Evolutionary conservation across 1,140 invertebrate genomes (phyloP), one percentile per base, ranked within the genome.

Genomic region (Leguminivora glycinivorella): DNA sequence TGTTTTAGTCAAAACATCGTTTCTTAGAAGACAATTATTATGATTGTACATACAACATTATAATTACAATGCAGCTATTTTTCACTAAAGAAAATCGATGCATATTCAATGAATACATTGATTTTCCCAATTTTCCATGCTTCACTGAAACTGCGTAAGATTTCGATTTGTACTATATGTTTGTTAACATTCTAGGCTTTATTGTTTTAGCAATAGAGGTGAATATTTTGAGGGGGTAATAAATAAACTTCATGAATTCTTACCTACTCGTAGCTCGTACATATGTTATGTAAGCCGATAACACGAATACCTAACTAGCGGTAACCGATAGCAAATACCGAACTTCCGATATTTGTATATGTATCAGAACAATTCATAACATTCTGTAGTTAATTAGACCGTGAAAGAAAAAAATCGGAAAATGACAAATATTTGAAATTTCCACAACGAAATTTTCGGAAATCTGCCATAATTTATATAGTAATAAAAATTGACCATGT

Each of bases 91-190:
- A 63, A 63, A 29, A 17, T 1, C 26, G 26, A 63, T 63, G 25
- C 3, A 31, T 17, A 63, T 63, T 63, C 14, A 52, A 52, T 22
- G 43, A 52, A 52, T 52, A 2, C 43, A 52, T 19, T 7, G 47
- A 52, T 52, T 63, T 63, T 63, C 5, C 58, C 4, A 29, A 22
- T 52, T 63, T 63, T 63, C n/a, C 58, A 63, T 63, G 58, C 58
- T 63, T 63, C 58, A 6, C 26, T 63, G 58, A 63, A 34, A 63
- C 25, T 63, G 7, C 26, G 25, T 63, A 29, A 63, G 25, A 52
- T 3, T 52, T 0, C 1, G 2, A 43, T 43, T n/a, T n/a, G 17
- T 43, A 43, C n/a, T 0, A 5, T 5, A 2, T 38, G 10, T 38
- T 38, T 43, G n/a, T 43, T n/a, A 43, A 43, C 4, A 43, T 17